Percentiles rank a stretch among this genome's conserved stretches.
phyloP scores from a whole-genome alignment of 2,888 invertebrate genomes.

The Magallana nippona region DNA sequence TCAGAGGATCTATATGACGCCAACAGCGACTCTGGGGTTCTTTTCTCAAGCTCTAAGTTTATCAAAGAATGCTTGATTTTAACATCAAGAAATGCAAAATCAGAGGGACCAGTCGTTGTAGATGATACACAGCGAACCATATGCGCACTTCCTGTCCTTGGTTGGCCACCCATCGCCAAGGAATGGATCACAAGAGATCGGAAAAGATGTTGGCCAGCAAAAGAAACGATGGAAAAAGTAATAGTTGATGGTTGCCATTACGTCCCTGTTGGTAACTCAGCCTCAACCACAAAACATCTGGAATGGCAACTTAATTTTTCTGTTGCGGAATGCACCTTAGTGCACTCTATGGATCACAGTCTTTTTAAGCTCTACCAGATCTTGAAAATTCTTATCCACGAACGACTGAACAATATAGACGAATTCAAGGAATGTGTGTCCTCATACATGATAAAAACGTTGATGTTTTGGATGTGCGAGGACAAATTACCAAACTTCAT shows the following conservation, averaged over 20 bases:
- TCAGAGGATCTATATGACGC: too few relatives aligned
- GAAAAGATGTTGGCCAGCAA: neutral
- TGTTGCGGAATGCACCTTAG: neutral
- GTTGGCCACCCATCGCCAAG: neutral
- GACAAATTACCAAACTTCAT: neutral
- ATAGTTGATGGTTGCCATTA: neutral
- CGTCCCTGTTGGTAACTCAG: neutral
- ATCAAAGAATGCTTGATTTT: neutral
- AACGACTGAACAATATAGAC: neutral
- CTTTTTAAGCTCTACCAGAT: conserved; percentile 7
- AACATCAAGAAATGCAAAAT: neutral
- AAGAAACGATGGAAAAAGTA: neutral
- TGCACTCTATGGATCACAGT: neutral
- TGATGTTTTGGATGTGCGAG: neutral
- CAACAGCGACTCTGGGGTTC: too few relatives aligned
- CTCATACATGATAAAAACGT: neutral
- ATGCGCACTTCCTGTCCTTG: neutral
- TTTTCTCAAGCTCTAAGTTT: too few relatives aligned
- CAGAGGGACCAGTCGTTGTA: neutral
- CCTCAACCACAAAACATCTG: neutral
- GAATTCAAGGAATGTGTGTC: neutral
- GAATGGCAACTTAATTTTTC: conserved; percentile 11
- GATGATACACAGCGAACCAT: too few relatives aligned
- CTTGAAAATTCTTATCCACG: conserved; percentile 14
- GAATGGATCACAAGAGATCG: neutral